phyloP scores from a whole-genome alignment of 2,797 vertebrate genomes.

The Capromys pilorides region DNA sequence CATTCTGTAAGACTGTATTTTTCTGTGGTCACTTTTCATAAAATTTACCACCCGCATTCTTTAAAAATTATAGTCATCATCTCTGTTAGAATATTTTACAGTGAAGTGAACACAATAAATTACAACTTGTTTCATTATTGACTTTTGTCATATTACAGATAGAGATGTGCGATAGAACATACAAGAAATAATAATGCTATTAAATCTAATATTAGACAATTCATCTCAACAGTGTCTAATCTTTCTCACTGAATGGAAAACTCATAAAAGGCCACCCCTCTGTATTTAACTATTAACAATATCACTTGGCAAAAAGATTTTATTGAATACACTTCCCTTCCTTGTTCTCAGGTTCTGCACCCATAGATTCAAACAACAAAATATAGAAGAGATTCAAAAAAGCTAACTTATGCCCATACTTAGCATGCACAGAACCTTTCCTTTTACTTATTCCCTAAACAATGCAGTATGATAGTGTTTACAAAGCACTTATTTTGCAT shows the following conservation, averaged over 20 bases:
- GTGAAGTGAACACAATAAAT: conserved; percentile 17
- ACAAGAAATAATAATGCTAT: background rate
- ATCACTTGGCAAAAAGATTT: background rate
- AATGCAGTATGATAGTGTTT: background rate
- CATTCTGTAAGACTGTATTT: background rate
- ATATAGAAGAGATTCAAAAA: background rate
- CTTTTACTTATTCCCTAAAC: background rate
- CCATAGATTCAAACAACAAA: background rate
- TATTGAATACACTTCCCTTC: background rate
- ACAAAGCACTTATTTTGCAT: background rate
- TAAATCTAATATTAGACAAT: background rate
- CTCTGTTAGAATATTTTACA: conserved; percentile 20
- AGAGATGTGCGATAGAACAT: background rate
- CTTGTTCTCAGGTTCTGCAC: background rate
- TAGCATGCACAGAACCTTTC: background rate
- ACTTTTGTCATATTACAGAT: conserved; percentile 21
- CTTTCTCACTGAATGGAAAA: background rate
- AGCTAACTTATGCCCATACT: background rate
- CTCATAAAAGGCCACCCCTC: background rate
- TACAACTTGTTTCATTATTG: background rate
- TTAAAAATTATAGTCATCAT: conserved; percentile 41
- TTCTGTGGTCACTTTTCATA: background rate
- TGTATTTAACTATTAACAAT: background rate
- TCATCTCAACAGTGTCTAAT: background rate
- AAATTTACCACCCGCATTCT: conserved; percentile 23